These are phyloP conservation scores for Rhyacophila brunnea DNA, from an alignment of 1,140 invertebrate species.

Conservation along the genomic window DNA sequence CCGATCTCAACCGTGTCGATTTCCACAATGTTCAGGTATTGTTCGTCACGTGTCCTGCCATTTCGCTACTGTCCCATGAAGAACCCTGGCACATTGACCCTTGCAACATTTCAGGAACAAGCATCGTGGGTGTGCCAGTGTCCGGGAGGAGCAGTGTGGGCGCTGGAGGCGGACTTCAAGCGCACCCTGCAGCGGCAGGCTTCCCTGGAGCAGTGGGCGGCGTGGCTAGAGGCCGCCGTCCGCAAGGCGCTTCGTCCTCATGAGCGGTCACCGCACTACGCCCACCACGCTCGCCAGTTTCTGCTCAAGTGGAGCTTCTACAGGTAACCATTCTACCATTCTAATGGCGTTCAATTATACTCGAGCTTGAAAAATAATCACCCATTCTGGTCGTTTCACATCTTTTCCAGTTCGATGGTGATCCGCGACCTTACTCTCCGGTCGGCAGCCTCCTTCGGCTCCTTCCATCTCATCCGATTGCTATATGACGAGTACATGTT, in stretches of 20 bases:
- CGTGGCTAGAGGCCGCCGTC: constrained; percentile 93
- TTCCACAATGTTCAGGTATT: constrained; percentile 90
- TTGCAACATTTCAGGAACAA: constrained; percentile 54
- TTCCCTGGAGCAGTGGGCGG: constrained; percentile 94
- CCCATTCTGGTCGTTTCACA: too few species aligned
- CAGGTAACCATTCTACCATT: constrained; percentile 68
- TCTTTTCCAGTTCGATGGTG: constrained; percentile 84
- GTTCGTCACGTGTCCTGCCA: not conserved
- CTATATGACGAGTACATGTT: constrained; percentile 99
- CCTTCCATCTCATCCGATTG: constrained; percentile 96
- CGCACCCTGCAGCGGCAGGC: constrained; percentile 87
- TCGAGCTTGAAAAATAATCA: too few species aligned
- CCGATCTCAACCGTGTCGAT: constrained; percentile 95
- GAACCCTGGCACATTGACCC: too few species aligned
- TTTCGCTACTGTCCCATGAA: not conserved
- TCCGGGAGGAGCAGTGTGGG: constrained; percentile 80
- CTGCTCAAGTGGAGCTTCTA: constrained; percentile 99
- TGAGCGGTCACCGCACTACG: constrained; percentile 80
- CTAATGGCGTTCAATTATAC: too few species aligned
- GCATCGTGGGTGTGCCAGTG: constrained; percentile 98
- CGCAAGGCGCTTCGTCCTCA: constrained; percentile 85
- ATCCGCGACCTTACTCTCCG: constrained; percentile 92
- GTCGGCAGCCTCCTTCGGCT: constrained; percentile 97
- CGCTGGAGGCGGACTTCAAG: constrained; percentile 93
- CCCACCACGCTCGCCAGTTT: constrained; percentile 91